Conservation (phyloP, 2,888 invertebrate species). For the Hirtodrosophila cameraria region DNA sequence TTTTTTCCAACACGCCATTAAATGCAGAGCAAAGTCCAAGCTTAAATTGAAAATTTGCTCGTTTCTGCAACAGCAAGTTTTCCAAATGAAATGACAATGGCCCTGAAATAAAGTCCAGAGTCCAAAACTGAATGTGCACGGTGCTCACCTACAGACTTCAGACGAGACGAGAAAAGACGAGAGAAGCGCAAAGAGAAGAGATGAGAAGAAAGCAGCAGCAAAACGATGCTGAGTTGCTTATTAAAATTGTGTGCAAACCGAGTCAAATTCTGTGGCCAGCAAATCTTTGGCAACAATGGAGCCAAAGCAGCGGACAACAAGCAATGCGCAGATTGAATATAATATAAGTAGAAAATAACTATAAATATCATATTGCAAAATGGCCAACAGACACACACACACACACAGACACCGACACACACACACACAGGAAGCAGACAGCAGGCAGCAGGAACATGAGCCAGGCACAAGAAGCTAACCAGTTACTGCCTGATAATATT, state of each 20-base stretch:
- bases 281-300: conserved; percentile 48
- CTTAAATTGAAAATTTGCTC: conserved; percentile 72
- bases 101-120: conserved; percentile 29
- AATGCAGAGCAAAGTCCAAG: conserved; percentile 59
- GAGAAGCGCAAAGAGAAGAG: too few species aligned
- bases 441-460: conserved; percentile 16
- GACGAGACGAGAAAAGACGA: not conserved
- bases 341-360: conserved; percentile 74
- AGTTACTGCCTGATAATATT: conserved; percentile 58
- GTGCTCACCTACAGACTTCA: conserved; percentile 9
- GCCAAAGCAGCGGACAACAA: conserved; percentile 33
- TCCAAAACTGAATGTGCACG: conserved; percentile 32
- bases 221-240: conserved; percentile 40
- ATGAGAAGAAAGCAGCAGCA: not conserved
- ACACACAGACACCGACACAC: conserved; percentile 22
- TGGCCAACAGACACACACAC: conserved; percentile 55
- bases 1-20: conserved; percentile 57
- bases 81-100: conserved; percentile 76
- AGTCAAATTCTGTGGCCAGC: conserved; percentile 66
- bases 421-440: conserved; percentile 9
- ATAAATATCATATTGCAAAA: conserved; percentile 78
- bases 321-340: conserved; percentile 67
- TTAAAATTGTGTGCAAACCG: conserved; percentile 61
- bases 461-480: conserved; percentile 24
- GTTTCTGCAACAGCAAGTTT: conserved; percentile 69